Evolutionary conservation across 2,797 vertebrate species (phyloP), one percentile per base, ranked within the genome.

Genomic region (Falco concolor): DNA sequence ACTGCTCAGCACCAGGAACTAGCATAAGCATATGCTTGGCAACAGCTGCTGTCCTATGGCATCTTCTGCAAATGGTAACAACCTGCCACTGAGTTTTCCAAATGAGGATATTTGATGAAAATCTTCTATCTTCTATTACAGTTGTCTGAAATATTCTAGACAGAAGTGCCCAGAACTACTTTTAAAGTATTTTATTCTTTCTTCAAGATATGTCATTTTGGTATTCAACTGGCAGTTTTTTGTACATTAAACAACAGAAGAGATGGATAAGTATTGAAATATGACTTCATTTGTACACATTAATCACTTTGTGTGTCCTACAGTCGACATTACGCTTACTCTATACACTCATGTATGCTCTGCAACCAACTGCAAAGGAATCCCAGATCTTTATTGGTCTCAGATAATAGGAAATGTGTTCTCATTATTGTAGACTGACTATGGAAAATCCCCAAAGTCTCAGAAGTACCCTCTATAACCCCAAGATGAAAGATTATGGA

Each of bases 131-230:
- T 72, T 56, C 27, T 45, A 23, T 16, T 53, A 53, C 10, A 59
- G 15, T 63, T 60, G 34, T 61, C 22, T 40, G 21, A 45, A 75
- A 57, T 1, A 2, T 49, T 54, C 25, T 34, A 60, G 34, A 32
- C 16, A 59, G 23, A 4, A 84, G 3, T 12, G 24, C 5, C 9
- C 24, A 76, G 23, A 75, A 34, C 3, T 44, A 23, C 4, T 30
- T 68, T 69, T 65, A 17, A 73, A 57, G 5, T 14, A 56, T 64
- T 87, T 87, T 40, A 30, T 2, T 56, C 12, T 64, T 36, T 56
- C 10, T 38, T 56, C 32, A 69, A 49, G 18, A 4, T 60, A 44
- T 0, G 0, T 47, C 3, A 3, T 21, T n/a, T 40, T 2, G 0
- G 8, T 65, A 81, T 44, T 61, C 36, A 45, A 40, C 16, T 36